A percentile compares a stretch with the other conserved stretches of the same genome.
phyloP scores from a whole-genome alignment of 30 jellyfish, hydroid and myxozoan genomes.

The Pseudorhiza aurosa region DNA sequence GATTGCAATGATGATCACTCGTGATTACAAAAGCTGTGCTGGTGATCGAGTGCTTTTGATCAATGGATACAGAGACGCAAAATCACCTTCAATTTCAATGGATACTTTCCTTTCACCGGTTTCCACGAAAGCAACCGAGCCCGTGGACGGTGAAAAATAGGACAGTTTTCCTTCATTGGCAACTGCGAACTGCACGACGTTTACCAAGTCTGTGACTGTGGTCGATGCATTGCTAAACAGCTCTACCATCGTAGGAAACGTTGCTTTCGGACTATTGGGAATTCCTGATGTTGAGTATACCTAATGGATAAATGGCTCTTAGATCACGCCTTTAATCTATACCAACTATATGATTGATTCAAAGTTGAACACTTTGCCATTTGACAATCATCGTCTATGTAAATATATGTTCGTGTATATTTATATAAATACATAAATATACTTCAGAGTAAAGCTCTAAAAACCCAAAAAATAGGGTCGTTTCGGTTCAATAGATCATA shows the following conservation, averaged over 20 bases:
- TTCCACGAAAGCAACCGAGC: slow-evolving; percentile 39
- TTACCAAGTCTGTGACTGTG: slow-evolving; percentile 20
- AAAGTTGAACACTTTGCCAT: too few relatives aligned
- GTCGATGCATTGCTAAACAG: slow-evolving; percentile 17
- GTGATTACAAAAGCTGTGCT: background rate
- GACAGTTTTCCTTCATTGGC: slow-evolving; percentile 61
- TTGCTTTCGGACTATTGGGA: slow-evolving; percentile 43
- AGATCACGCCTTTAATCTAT: background rate
- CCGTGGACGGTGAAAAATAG: slow-evolving; percentile 24
- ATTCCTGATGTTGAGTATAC: slow-evolving; percentile 53
- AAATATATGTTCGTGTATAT: too few relatives aligned
- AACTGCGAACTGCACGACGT: slow-evolving; percentile 35
- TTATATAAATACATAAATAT: too few relatives aligned
- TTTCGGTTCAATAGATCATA: too few relatives aligned
- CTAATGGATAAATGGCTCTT: slow-evolving; percentile 27
- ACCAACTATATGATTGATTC: background rate
- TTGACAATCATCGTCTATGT: too few relatives aligned
- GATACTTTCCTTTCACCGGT: slow-evolving; percentile 55
- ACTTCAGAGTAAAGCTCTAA: too few relatives aligned
- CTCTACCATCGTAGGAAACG: slow-evolving; percentile 44
- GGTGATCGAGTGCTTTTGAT: too few relatives aligned
- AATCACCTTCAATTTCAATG: slow-evolving; percentile 75
- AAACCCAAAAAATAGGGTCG: too few relatives aligned
- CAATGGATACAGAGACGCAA: background rate
- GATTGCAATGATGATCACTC: background rate